These are phyloP conservation scores for Tonatia bakeri DNA, from an alignment of 2,113 vertebrate genomes.

Conservation along the genomic window DNA sequence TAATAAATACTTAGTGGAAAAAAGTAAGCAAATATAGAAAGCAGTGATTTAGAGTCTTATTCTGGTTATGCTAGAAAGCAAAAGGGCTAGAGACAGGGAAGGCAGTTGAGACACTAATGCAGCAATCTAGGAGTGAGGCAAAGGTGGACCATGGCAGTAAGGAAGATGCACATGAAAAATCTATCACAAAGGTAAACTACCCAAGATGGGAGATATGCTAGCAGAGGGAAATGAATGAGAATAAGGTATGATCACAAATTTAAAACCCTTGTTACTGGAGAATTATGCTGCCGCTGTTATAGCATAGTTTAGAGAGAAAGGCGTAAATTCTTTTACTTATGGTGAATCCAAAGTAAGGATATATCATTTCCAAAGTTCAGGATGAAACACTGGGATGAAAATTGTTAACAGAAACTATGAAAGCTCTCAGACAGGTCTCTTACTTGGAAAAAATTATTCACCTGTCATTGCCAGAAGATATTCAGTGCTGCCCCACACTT, in stretches of 20 bases:
- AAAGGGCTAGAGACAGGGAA: background rate
- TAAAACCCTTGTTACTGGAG: background rate
- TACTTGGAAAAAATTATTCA: background rate
- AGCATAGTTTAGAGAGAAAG: background rate
- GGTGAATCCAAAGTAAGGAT: background rate
- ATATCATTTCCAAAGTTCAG: background rate
- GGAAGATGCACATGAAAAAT: background rate
- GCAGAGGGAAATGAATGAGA: background rate
- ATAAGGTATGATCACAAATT: background rate
- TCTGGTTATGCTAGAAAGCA: background rate
- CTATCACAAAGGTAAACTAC: background rate
- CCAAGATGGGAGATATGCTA: background rate
- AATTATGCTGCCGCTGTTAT: background rate
- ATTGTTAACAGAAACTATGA: background rate
- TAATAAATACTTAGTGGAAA: background rate
- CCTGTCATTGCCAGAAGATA: background rate
- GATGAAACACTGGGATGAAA: background rate
- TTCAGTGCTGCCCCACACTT: background rate
- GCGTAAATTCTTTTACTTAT: background rate
- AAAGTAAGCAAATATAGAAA: background rate
- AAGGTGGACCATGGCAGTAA: background rate
- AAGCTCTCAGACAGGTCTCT: background rate
- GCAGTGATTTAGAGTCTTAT: background rate
- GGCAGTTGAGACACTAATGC: background rate
- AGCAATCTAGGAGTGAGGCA: background rate